Conservation (phyloP, 2,113 vertebrate genomes). For the Saguinus midas region DNA sequence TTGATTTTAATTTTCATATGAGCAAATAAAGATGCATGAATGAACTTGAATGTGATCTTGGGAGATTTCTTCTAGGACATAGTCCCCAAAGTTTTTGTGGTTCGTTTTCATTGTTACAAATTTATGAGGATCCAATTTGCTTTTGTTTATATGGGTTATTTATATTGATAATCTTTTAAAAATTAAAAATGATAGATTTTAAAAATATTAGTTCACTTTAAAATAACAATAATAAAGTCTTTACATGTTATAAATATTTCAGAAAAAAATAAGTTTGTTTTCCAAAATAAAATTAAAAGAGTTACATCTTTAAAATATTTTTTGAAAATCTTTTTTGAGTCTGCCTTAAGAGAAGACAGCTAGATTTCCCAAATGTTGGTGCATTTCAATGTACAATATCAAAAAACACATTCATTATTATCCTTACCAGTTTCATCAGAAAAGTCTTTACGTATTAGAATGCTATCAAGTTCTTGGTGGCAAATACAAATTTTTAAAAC, state of each 20-base stretch:
- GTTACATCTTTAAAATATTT: neutral
- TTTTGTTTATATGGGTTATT: constrained; percentile 22
- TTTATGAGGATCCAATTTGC: neutral
- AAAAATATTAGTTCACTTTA: neutral
- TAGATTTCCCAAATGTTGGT: neutral
- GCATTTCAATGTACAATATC: neutral
- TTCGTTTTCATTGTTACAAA: neutral
- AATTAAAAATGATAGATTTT: neutral
- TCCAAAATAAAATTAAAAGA: constrained; percentile 14
- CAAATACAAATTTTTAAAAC: constrained; percentile 3
- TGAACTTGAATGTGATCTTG: neutral
- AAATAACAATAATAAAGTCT: neutral
- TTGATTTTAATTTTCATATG: constrained; percentile 59
- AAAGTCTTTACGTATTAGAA: neutral
- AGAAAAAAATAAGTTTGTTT: neutral
- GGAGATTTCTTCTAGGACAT: neutral
- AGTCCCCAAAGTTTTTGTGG: neutral
- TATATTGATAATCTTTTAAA: neutral
- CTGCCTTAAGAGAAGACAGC: neutral
- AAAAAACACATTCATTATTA: neutral
- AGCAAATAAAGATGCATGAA: constrained; percentile 13
- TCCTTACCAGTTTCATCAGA: neutral
- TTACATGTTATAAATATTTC: neutral
- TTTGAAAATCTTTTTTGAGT: neutral
- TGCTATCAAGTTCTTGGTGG: neutral